Conservation (phyloP, 2,113 vertebrate species). For the Centropristis striata region DNA sequence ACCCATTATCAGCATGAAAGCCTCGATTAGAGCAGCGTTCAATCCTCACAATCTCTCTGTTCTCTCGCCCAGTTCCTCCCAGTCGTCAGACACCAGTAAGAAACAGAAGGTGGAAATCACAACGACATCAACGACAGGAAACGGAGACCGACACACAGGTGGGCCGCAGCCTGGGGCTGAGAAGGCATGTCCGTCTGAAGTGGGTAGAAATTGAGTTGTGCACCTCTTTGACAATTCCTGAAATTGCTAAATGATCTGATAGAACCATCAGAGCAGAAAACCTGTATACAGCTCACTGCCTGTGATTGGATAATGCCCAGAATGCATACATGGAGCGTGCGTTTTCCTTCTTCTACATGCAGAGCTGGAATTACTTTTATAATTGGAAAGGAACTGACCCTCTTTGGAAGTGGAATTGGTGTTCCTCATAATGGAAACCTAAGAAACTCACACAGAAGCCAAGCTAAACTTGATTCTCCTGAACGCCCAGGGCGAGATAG, state of each 20-base stretch:
- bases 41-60: neutral
- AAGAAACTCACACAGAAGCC: neutral
- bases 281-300: neutral
- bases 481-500: neutral
- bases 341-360: neutral
- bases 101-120: slow-evolving; percentile 91
- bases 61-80: slow-evolving; percentile 85
- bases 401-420: neutral
- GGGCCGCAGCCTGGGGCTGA: slow-evolving; percentile 47
- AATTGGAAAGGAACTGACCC: neutral
- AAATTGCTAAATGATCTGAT: neutral
- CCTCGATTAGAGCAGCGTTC: neutral
- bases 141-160: slow-evolving; percentile 76
- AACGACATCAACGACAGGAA: slow-evolving; percentile 61
- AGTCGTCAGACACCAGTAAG: slow-evolving; percentile 92
- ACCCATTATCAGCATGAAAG: neutral
- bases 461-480: neutral
- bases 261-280: neutral
- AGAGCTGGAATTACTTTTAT: neutral
- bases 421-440: neutral
- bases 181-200: neutral
- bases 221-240: neutral
- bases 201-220: neutral
- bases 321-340: neutral
- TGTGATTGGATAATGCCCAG: neutral